These are phyloP conservation scores for Brachionus asplanchnoidis DNA, from an alignment of 1,140 invertebrate species.

Conservation along the genomic window DNA sequence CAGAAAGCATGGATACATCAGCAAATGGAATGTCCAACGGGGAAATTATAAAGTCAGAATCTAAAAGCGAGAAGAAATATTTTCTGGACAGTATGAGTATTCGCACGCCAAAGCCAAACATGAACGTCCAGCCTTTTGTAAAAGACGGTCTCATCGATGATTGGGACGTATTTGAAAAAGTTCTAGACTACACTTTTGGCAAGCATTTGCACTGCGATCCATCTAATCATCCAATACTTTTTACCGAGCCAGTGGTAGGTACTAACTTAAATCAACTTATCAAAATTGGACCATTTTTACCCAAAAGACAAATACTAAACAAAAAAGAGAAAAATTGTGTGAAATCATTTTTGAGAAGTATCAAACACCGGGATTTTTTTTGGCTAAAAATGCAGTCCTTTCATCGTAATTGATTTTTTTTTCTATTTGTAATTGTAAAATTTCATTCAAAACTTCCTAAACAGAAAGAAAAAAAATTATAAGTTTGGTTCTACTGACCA, in stretches of 20 bases:
- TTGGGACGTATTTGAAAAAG: constrained; percentile 90
- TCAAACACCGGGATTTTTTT: constrained; percentile 86
- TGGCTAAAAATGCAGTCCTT: constrained; percentile 87
- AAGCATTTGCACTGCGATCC: constrained; percentile 68
- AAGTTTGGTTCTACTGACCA: no score
- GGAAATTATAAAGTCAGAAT: constrained; percentile 59
- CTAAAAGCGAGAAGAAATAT: constrained; percentile 63
- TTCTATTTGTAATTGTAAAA: no score
- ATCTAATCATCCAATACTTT: constrained; percentile 81
- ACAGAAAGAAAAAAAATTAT: no score
- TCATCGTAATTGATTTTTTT: constrained; percentile 56
- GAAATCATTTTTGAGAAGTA: constrained; percentile 95
- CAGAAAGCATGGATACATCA: constrained; percentile 52
- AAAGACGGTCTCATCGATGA: constrained; percentile 92
- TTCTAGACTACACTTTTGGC: constrained; percentile 79
- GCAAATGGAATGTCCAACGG: constrained; percentile 59
- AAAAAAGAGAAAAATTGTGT: constrained; percentile 78
- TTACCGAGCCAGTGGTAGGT: constrained; percentile 76
- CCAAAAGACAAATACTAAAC: constrained; percentile 5
- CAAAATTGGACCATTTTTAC: neutral
- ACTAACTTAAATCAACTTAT: neutral
- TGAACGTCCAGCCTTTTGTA: constrained; percentile 77
- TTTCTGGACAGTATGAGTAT: constrained; percentile 78
- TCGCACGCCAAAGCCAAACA: constrained; percentile 78
- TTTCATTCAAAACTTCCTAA: no score